Evolutionary conservation across 2,797 vertebrate genomes (phyloP), one percentile per base, ranked within the genome.

Genomic region (Gorsachius magnificus): DNA sequence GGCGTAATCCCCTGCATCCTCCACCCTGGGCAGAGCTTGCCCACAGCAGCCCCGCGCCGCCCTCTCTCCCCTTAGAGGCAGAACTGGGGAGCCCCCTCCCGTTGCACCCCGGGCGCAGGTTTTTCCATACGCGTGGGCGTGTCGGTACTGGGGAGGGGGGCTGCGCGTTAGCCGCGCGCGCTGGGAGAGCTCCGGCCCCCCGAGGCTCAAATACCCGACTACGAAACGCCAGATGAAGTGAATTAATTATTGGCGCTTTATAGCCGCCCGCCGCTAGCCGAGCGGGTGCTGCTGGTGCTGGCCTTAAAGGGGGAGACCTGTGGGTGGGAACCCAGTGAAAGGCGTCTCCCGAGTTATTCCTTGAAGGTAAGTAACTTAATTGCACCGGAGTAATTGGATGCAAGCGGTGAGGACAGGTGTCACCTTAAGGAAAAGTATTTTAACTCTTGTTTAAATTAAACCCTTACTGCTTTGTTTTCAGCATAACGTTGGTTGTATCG

Each of bases 71-170:
- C 19, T 7, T 4, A 4, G 36, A n/a, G 45, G n/a, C n/a, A 61
- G 57, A 35, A 10, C 38, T 3, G 24, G 41, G 69, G 33, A 14
- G 0, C 9, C n/a, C 38, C 35, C 18, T 57, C 43, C 13, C 4
- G 10, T 15, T 5, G 0, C 1, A 5, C 29, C 53, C 46, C 36
- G 31, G 1, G 29, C 16, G 16, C 28, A 5, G 69, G 16, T 15
- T 61, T 61, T 57, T 46, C 64, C 33, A 0, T 16, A 5, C 0
- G 0, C 10, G 3, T 46, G 31, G 0, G 6, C 10, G 6, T 8
- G 10, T 16, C 6, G 15, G 66, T 13, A 0, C 5, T 5, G 60
- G 68, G 66, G 3, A 5, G 0, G 11, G 53, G 64, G 83, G 33
- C 68, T 48, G 22, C 6, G 1, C 2, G 3, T 19, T 16, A 17